phyloP scores from a whole-genome alignment of 1,140 invertebrate genomes.

The Aphidius gifuensis region DNA sequence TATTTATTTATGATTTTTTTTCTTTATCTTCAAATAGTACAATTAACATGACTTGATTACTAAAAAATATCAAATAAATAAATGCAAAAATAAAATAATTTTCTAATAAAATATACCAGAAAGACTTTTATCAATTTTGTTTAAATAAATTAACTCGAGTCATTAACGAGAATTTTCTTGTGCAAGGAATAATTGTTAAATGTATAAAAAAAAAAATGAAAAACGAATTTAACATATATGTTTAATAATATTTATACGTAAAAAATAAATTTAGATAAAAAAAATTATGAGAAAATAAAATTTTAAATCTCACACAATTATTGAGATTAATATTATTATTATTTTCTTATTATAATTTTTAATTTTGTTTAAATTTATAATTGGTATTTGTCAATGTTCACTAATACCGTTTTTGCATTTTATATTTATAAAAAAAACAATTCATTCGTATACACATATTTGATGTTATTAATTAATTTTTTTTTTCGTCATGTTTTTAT shows the following conservation, averaged over 20 bases:
- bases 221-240: constrained; percentile 45
- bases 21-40: not conserved
- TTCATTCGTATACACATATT: too few relatives aligned
- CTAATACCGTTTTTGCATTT: too few relatives aligned
- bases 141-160: constrained; percentile 38
- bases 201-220: constrained; percentile 39
- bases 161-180: constrained; percentile 41
- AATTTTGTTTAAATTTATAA: too few relatives aligned
- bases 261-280: constrained; percentile 22
- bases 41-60: constrained; percentile 1
- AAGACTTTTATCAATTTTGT: too few relatives aligned
- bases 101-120: not conserved
- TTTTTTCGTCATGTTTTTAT: too few relatives aligned
- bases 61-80: constrained; percentile 15
- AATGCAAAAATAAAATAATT: constrained; percentile 4
- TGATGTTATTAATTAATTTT: too few relatives aligned
- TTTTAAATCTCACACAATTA: constrained; percentile 31
- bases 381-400: too few relatives aligned
- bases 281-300: constrained; percentile 26
- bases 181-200: constrained; percentile 47
- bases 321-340: constrained; percentile 13
- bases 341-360: too few relatives aligned
- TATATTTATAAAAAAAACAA: too few relatives aligned
- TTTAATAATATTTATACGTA: constrained; percentile 50
- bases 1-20: constrained; percentile 12